phyloP scores from a whole-genome alignment of 2,888 invertebrate genomes.

The Scaptomyza polygonia region DNA sequence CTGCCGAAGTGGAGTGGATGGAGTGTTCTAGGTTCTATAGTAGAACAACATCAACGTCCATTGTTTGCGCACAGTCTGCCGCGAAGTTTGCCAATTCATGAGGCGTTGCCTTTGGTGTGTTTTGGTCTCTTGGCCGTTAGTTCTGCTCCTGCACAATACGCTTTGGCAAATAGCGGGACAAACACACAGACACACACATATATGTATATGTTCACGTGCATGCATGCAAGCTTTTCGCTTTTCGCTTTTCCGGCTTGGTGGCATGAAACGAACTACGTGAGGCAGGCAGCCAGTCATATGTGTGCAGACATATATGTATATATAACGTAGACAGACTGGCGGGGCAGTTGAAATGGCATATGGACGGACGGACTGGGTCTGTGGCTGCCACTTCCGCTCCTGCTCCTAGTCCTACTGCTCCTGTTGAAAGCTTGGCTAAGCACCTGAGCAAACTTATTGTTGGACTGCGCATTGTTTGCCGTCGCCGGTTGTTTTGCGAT shows the following conservation, averaged over 20 bases:
- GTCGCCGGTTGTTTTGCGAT: conserved; percentile 47
- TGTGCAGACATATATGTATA: not conserved
- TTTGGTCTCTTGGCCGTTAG: conserved; percentile 7
- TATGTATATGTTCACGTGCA: too few relatives aligned
- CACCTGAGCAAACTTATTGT: conserved; percentile 83
- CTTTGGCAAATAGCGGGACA: conserved; percentile 73
- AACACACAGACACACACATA: conserved; percentile 49
- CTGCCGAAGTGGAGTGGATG: not conserved
- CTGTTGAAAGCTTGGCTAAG: conserved; percentile 81
- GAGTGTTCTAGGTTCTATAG: conserved; percentile 2
- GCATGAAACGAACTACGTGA: conserved; percentile 46
- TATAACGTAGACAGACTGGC: conserved; percentile 6
- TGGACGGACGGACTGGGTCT: conserved; percentile 22
- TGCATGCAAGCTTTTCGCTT: conserved; percentile 76
- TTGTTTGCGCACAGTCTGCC: conserved; percentile 78
- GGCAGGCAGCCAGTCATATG: conserved; percentile 13
- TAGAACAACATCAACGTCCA: conserved; percentile 46
- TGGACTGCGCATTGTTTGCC: conserved; percentile 79
- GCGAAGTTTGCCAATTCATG: conserved; percentile 73
- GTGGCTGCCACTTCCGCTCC: conserved; percentile 41
- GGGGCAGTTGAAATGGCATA: conserved; percentile 6
- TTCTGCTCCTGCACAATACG: conserved; percentile 59
- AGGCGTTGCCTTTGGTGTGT: conserved; percentile 47
- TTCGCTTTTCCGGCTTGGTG: conserved; percentile 67
- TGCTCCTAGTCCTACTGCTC: conserved; percentile 38